Evolutionary conservation across 30 jellyfish, hydroid and myxozoan genomes (phyloP).

Genomic region (Morbakka virulenta): DNA sequence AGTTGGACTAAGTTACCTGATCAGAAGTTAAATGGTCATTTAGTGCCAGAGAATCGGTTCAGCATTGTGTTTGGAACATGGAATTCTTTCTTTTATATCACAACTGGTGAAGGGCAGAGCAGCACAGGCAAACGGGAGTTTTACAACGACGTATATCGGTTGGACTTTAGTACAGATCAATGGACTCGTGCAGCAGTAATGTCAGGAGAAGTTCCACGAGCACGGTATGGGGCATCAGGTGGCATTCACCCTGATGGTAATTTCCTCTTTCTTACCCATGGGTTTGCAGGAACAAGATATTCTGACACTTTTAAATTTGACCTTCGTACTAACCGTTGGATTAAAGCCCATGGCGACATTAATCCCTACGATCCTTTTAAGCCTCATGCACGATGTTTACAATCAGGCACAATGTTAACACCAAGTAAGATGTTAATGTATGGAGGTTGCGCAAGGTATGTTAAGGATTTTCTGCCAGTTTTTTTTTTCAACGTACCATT

Average conservation of each 20-base stretch:
- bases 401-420: conserved; percentile 31
- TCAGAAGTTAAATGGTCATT: not conserved
- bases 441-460: conserved; percentile 71
- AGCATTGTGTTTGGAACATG: conserved; percentile 33
- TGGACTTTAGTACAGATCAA: conserved; percentile 22
- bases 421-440: conserved; percentile 22
- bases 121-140: no score
- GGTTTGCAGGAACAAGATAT: conserved; percentile 26
- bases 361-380: conserved; percentile 47
- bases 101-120: conserved; percentile 46
- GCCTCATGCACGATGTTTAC: conserved; percentile 71
- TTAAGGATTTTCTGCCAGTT: not conserved
- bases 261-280: conserved; percentile 41
- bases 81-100: conserved; percentile 2
- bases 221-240: conserved; percentile 43
- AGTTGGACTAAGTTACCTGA: conserved; percentile 25
- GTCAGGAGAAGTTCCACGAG: conserved; percentile 17
- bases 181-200: conserved; percentile 23
- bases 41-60: conserved; percentile 34
- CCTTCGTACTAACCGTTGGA: conserved; percentile 23
- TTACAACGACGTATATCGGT: conserved; percentile 29
- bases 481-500: no score
- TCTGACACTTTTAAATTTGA: conserved; percentile 35
- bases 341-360: conserved; percentile 16
- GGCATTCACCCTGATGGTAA: conserved; percentile 25